Evolutionary conservation across 2,888 invertebrate species (phyloP), one percentile per base, ranked within the genome.

Genomic region (Agrochola circellaris): DNA sequence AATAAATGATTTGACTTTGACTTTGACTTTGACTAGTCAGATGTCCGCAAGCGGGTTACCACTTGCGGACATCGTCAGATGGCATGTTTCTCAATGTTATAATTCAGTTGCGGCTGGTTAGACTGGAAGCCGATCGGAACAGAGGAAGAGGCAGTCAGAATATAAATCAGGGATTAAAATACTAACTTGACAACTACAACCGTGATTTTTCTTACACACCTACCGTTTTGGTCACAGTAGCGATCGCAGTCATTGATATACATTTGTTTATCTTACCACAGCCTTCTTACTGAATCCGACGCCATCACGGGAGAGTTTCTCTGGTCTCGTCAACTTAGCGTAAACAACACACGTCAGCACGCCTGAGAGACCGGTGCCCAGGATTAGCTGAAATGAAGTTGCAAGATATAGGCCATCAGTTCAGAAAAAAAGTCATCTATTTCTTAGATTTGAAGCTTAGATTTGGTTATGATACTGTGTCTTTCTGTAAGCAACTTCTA

Each of bases 281-380:
- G 98, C 98, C 75, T 97, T 97, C 88, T 98, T 98, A 89, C 99
- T 99, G 94, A 99, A 99, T 88, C 98, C 98, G 60, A 98, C 97
- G 58, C 98, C 98, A 89, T 98, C 98, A 69, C 98, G 97, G 11
- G 96, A 95, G 81, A 98, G 96, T 88, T 98, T 98, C 93, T 98
- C 98, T 0, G 98, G 98, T 54, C 98, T 95, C 0, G 98, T 98
- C 65, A 98, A 96, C 93, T 98, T 99, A 0, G 98, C 98, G 93
- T 98, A 98, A 11, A 98, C 97, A 60, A 97, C 97, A 81, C 97
- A 97, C 0, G 97, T 97, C 91, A 97, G 95, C 7, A 97, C 97
- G 5, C 97, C 97, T 0, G 97, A 96, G 1, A 97, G 84, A 0
- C 97, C 96, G 0, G 97, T 96, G 5, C 97, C 96, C 0, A 96